phyloP scores from a whole-genome alignment of 2,888 invertebrate genomes.

The Pimpla rufipes region DNA sequence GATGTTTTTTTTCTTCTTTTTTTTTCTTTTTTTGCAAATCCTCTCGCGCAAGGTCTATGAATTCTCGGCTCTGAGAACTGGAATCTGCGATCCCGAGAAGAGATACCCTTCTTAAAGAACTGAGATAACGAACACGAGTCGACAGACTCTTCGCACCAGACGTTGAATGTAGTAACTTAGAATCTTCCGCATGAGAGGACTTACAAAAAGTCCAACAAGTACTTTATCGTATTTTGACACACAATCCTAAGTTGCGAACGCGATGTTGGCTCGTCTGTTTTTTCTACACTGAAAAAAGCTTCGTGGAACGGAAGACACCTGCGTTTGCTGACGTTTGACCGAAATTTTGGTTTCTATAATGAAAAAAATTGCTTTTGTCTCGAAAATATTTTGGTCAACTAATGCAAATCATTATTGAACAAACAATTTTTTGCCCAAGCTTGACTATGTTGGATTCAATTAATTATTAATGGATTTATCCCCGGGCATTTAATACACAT shows the following conservation, averaged over 20 bases:
- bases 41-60: background rate
- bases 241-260: background rate
- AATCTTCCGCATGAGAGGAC: background rate
- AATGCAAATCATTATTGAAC: too few species aligned
- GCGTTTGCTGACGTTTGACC: too few species aligned
- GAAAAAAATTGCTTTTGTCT: too few species aligned
- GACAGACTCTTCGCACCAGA: background rate
- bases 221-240: background rate
- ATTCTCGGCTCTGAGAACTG: slow-evolving; percentile 12
- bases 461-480: too few species aligned
- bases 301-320: too few species aligned
- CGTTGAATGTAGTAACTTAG: background rate
- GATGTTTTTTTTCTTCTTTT: too few species aligned
- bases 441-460: too few species aligned
- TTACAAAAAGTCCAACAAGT: background rate
- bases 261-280: background rate
- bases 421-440: too few species aligned
- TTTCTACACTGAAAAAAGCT: too few species aligned
- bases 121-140: slow-evolving; percentile 7
- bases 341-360: too few species aligned
- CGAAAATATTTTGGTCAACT: too few species aligned
- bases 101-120: background rate
- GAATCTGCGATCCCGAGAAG: background rate
- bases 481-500: too few species aligned
- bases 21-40: background rate